Evolutionary conservation across 2,113 vertebrate species (phyloP), one percentile per base, ranked within the genome.

Genomic region (Amblyopsis rosae): DNA sequence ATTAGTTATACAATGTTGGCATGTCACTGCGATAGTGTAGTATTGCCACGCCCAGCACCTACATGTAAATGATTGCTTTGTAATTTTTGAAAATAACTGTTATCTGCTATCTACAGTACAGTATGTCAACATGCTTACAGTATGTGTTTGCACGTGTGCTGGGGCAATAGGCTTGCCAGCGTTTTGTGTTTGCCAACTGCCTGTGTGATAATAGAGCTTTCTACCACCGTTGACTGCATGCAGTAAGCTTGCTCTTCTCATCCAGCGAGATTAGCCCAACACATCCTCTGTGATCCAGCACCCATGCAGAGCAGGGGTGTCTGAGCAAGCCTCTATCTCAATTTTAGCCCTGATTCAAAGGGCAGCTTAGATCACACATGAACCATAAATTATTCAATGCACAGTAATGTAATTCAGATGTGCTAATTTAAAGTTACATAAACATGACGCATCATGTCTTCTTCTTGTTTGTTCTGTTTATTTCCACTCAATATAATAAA

Each of bases 211-310:
- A n/a, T 58, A 45, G 53, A 75, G 56, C 57, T 76, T 12, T 64
- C 46, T 45, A 66, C 85, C 61, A 68, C 60, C 56, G 48, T 65
- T 61, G 62, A 69, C 70, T 19, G 17, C 17, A 51, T 19, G 17
- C 16, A 51, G 72, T 58, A 58, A 58, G 57, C 76, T 65, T 55
- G 57, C 56, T 65, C 66, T 55, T 73, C 81, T 86, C 72, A 88
- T 90, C 70, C 75, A 58, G 60, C n/a, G 54, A 79, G 80, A 88
- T 89, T 81, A 89, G 75, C 75, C 76, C 16, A 62, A 73, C 59
- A 78, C 81, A 83, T 88, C 70, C 63, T 10, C 59, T 78, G 61
- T 85, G 76, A 89, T 79, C 62, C 63, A 48, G 48, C 67, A 35
- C 48, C 55, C 61, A 13, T 46, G 59, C 76, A 72, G 70, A 75